A percentile compares a stretch with the other conserved stretches of the same genome.
phyloP scores from a whole-genome alignment of 2,797 vertebrate genomes.

The Buphagus erythrorhynchus region DNA sequence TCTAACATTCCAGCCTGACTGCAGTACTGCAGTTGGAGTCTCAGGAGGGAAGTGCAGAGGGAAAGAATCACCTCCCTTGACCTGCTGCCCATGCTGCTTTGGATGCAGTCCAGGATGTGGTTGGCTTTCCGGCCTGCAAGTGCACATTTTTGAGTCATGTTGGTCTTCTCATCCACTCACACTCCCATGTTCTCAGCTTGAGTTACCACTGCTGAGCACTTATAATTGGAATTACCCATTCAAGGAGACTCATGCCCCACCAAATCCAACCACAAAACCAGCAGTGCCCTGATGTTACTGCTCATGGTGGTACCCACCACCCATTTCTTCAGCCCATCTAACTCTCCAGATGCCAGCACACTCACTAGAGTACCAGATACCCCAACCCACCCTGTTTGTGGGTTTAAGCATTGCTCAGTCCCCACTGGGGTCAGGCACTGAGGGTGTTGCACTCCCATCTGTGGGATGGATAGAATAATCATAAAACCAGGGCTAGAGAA shows the following conservation, averaged over 20 bases:
- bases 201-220: not conserved
- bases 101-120: not conserved
- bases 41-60: not conserved
- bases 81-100: not conserved
- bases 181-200: not conserved
- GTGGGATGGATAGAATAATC: not conserved
- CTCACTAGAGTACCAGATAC: not conserved
- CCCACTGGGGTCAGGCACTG: not conserved
- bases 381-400: accelerated
- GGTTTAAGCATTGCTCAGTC: not conserved
- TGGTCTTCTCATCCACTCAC: not conserved
- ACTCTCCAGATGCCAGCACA: not conserved
- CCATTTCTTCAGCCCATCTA: not conserved
- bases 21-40: not conserved
- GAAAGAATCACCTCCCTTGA: no score
- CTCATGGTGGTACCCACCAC: not conserved
- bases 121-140: not conserved
- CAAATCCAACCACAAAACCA: not conserved
- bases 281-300: no score
- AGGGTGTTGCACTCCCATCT: no score
- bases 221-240: not conserved
- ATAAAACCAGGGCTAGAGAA: not conserved
- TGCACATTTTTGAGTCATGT: not conserved
- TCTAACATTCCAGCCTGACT: not conserved
- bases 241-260: not conserved